These are phyloP conservation scores for Drosophila pachea DNA, from an alignment of 1,140 invertebrate species.

Conservation along the genomic window DNA sequence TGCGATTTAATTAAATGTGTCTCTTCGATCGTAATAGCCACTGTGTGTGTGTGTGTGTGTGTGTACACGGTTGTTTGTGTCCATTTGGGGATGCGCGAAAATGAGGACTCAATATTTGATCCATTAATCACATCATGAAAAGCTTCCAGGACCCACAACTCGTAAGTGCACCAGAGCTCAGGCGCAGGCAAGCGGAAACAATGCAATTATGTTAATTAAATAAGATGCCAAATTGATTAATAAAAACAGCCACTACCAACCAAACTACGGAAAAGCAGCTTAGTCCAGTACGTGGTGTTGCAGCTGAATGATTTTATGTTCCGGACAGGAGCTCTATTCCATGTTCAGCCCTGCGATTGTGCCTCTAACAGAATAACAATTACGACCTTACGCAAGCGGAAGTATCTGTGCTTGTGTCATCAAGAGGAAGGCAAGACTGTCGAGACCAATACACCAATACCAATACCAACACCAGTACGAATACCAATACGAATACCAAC, in stretches of 20 bases:
- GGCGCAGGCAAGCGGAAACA: constrained; percentile 64
- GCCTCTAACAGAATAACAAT: no score
- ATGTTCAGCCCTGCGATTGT: no score
- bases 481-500: no score
- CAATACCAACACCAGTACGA: no score
- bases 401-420: no score
- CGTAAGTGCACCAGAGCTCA: constrained; percentile 30
- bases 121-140: constrained; percentile 60
- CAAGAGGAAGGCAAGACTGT: no score
- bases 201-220: constrained; percentile 76
- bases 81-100: constrained; percentile 7
- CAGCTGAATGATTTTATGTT: no score
- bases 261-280: no score
- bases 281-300: no score
- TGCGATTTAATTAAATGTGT: constrained; percentile 72
- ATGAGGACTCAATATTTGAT: constrained; percentile 38
- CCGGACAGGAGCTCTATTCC: no score
- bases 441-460: no score
- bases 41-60: constrained; percentile 22
- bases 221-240: constrained; percentile 68
- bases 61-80: not conserved
- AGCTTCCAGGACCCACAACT: constrained; percentile 15
- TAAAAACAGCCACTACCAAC: not conserved
- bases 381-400: no score
- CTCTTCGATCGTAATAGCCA: constrained; percentile 64